phyloP scores from a whole-genome alignment of 2,797 vertebrate species.

The Sebastes itinus region DNA sequence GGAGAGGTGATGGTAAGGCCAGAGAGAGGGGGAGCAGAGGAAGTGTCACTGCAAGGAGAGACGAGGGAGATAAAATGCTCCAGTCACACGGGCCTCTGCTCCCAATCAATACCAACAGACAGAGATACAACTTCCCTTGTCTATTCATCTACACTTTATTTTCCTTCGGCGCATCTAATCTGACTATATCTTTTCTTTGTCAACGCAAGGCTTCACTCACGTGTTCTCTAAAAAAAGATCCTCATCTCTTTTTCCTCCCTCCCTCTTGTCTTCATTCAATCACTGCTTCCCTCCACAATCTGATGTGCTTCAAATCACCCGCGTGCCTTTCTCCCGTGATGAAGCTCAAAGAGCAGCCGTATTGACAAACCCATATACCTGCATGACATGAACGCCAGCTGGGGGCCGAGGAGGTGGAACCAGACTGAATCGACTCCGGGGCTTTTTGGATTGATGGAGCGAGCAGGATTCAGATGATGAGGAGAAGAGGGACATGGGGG shows the following conservation, averaged over 20 bases:
- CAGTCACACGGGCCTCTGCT: slow-evolving; percentile 38
- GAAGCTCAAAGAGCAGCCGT: slow-evolving; percentile 34
- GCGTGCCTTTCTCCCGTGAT: slow-evolving; percentile 29
- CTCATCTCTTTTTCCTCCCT: background rate
- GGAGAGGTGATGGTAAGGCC: slow-evolving; percentile 52
- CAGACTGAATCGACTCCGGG: slow-evolving; percentile 38
- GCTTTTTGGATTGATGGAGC: slow-evolving; percentile 49
- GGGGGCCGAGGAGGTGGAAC: background rate
- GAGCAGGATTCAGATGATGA: slow-evolving; percentile 3
- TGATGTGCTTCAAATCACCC: slow-evolving; percentile 37
- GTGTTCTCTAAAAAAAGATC: background rate
- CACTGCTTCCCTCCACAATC: background rate
- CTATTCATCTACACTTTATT: slow-evolving; percentile 39
- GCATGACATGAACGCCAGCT: slow-evolving; percentile 29
- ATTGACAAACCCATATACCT: slow-evolving; percentile 72
- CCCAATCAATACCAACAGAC: slow-evolving; percentile 65
- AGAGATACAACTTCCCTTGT: slow-evolving; percentile 40
- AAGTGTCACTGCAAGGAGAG: slow-evolving; percentile 52
- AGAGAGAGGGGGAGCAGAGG: slow-evolving; percentile 18
- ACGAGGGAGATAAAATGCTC: slow-evolving; percentile 58
- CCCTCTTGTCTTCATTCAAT: slow-evolving; percentile 38
- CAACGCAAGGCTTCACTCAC: slow-evolving; percentile 11
- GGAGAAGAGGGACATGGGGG: background rate
- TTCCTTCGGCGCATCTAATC: background rate
- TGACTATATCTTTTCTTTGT: slow-evolving; percentile 13